Conservation (phyloP, 2,888 invertebrate genomes). For the Rotaria sp. region DNA sequence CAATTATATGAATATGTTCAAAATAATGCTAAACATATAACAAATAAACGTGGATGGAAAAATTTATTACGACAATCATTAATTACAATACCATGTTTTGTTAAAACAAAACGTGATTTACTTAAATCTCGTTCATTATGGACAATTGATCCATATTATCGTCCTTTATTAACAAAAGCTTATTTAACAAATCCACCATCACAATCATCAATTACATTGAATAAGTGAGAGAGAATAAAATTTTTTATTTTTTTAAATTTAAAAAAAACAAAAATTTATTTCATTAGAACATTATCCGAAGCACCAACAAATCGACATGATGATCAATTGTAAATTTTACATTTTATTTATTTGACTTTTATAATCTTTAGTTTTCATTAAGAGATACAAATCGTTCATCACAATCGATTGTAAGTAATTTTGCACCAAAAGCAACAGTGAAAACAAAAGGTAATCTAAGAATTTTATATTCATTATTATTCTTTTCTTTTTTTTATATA, state of each 20-base stretch:
- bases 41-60: slow-evolving; percentile 24
- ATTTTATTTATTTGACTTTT: neutral
- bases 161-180: slow-evolving; percentile 25
- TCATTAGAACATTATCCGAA: neutral
- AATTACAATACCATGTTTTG: slow-evolving; percentile 5
- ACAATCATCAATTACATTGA: neutral
- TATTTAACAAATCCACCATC: neutral
- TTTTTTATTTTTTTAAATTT: neutral
- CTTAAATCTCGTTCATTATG: neutral
- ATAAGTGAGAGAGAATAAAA: neutral
- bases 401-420: neutral
- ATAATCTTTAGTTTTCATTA: too few species aligned
- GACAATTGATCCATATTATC: slow-evolving; percentile 25
- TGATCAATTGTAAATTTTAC: neutral
- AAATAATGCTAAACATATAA: neutral
- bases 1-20: slow-evolving; percentile 5
- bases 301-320: slow-evolving; percentile 23
- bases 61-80: neutral
- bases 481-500: too few species aligned
- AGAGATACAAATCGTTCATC: neutral
- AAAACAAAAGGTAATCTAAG: neutral
- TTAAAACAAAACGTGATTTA: slow-evolving; percentile 16
- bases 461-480: neutral
- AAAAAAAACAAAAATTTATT: neutral
- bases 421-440: slow-evolving; percentile 32